Conservation (phyloP, 2,888 invertebrate species). For the Ectropis crepuscularia region DNA sequence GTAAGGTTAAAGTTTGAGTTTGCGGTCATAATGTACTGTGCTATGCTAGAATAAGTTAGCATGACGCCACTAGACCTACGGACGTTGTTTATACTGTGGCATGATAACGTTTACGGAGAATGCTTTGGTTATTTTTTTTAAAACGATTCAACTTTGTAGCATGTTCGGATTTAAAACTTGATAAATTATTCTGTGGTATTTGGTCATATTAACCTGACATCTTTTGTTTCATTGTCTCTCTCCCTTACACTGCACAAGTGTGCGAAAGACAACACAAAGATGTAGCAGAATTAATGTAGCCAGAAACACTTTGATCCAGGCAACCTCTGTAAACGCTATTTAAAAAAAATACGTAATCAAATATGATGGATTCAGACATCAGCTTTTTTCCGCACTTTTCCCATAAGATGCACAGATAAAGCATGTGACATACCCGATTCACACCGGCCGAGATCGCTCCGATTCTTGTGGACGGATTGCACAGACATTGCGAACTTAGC, state of each 20-base stretch:
- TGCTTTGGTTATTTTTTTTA: slow-evolving; percentile 9
- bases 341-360: neutral
- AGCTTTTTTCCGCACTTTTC: slow-evolving; percentile 57
- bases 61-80: slow-evolving; percentile 37
- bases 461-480: slow-evolving; percentile 54
- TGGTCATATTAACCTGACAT: too few relatives aligned
- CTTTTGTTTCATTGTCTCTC: too few relatives aligned
- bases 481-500: slow-evolving; percentile 65
- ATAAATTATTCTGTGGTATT: too few relatives aligned
- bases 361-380: slow-evolving; percentile 10
- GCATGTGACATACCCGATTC: slow-evolving; percentile 81
- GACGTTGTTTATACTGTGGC: slow-evolving; percentile 33
- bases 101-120: slow-evolving; percentile 38
- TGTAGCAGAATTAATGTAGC: neutral
- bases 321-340: slow-evolving; percentile 36
- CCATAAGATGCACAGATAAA: slow-evolving; percentile 62
- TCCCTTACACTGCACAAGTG: too few relatives aligned
- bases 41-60: slow-evolving; percentile 52
- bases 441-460: slow-evolving; percentile 76
- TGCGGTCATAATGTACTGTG: slow-evolving; percentile 50
- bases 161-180: neutral
- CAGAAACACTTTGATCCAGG: slow-evolving; percentile 4
- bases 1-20: slow-evolving; percentile 50
- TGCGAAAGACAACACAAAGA: too few relatives aligned
- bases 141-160: neutral